phyloP scores from a whole-genome alignment of 2,888 invertebrate genomes.

The Drosophila melanosoma region DNA sequence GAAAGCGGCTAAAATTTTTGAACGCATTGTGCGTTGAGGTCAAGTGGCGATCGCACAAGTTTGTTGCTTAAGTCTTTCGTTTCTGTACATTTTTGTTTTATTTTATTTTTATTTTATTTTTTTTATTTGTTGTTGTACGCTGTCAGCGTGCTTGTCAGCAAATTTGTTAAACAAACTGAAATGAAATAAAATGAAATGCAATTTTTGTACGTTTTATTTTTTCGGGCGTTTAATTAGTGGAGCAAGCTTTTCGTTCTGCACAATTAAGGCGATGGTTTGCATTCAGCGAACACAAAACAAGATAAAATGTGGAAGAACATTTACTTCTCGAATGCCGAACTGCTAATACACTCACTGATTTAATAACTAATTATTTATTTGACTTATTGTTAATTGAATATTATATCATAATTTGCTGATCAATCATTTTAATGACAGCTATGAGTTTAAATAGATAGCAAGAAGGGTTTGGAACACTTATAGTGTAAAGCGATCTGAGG shows the following conservation, averaged over 20 bases:
- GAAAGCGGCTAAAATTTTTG: slow-evolving; percentile 72
- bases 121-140: slow-evolving; percentile 50
- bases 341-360: slow-evolving; percentile 25
- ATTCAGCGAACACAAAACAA: slow-evolving; percentile 51
- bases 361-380: background rate
- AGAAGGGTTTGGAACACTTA: background rate
- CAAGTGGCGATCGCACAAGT: slow-evolving; percentile 69
- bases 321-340: background rate
- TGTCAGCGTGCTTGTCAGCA: slow-evolving; percentile 75
- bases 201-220: slow-evolving; percentile 28
- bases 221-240: slow-evolving; percentile 72
- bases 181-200: slow-evolving; percentile 65
- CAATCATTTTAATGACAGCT: background rate
- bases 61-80: slow-evolving; percentile 75
- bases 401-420: background rate
- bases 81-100: slow-evolving; percentile 25
- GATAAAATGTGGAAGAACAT: slow-evolving; percentile 12
- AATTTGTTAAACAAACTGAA: slow-evolving; percentile 78
- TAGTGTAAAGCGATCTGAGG: background rate
- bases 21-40: slow-evolving; percentile 63
- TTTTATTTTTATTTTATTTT: slow-evolving; percentile 10
- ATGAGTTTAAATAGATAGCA: too few relatives aligned
- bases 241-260: slow-evolving; percentile 68
- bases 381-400: background rate
- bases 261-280: slow-evolving; percentile 76